These are phyloP conservation scores for Epinephelus fuscoguttatus DNA, from an alignment of 2,113 vertebrate genomes.

Conservation along the genomic window DNA sequence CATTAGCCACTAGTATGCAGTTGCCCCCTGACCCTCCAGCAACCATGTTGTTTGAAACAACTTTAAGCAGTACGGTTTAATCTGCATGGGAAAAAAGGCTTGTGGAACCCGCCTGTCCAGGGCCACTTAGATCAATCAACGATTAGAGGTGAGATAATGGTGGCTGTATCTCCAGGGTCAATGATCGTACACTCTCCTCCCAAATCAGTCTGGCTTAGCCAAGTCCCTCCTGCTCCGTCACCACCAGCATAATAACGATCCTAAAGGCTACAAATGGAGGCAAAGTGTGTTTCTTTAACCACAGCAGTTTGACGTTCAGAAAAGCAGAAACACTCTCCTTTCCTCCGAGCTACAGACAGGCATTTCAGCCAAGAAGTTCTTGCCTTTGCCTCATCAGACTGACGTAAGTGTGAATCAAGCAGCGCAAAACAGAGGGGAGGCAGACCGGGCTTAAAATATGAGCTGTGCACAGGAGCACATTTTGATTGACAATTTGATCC, in stretches of 20 bases:
- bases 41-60: slow-evolving; percentile 84
- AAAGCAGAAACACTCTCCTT: slow-evolving; percentile 50
- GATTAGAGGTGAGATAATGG: slow-evolving; percentile 81
- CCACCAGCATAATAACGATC: slow-evolving; percentile 27
- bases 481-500: slow-evolving; percentile 70
- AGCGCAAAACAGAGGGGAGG: slow-evolving; percentile 36
- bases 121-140: slow-evolving; percentile 81
- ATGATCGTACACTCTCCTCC: slow-evolving; percentile 56
- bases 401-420: slow-evolving; percentile 70
- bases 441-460: slow-evolving; percentile 18
- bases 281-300: slow-evolving; percentile 60
- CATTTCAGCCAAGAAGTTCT: slow-evolving; percentile 32
- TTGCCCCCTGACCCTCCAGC: slow-evolving; percentile 85
- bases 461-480: neutral
- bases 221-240: slow-evolving; percentile 28
- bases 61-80: slow-evolving; percentile 85
- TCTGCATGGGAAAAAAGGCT: slow-evolving; percentile 84
- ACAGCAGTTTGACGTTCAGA: slow-evolving; percentile 49
- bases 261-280: slow-evolving; percentile 21
- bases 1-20: slow-evolving; percentile 86
- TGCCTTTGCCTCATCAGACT: slow-evolving; percentile 58
- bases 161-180: slow-evolving; percentile 73
- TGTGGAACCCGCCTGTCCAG: slow-evolving; percentile 67
- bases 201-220: slow-evolving; percentile 2
- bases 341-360: slow-evolving; percentile 28